Evolutionary conservation across 2,888 invertebrate species (phyloP).

Genomic region (Sceliomorpha sp.): DNA sequence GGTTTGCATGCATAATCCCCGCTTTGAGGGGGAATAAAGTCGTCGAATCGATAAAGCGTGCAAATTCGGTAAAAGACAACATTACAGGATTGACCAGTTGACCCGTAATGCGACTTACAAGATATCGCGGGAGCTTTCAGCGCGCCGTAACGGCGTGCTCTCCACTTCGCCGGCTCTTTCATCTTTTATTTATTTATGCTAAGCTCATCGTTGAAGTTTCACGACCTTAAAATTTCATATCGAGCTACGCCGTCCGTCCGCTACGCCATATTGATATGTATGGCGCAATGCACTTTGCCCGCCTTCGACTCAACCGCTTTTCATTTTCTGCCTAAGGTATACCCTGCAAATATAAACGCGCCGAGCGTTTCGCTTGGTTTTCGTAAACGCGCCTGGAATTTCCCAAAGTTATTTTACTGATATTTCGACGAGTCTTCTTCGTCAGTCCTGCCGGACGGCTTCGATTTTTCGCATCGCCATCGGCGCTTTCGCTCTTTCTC

Average conservation of each 20-base stretch:
- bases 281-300: constrained; percentile 65
- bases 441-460: constrained; percentile 30
- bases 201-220: constrained; percentile 67
- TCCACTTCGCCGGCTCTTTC: constrained; percentile 50
- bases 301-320: constrained; percentile 60
- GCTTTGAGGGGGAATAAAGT: constrained; percentile 24
- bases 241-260: constrained; percentile 53
- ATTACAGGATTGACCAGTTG: constrained; percentile 54
- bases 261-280: constrained; percentile 63
- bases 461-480: constrained; percentile 28
- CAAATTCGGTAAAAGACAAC: constrained; percentile 32
- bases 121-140: constrained; percentile 35
- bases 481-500: constrained; percentile 21
- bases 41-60: constrained; percentile 41
- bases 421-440: constrained; percentile 27
- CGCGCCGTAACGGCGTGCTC: constrained; percentile 31
- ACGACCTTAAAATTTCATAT: constrained; percentile 72
- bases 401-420: constrained; percentile 49
- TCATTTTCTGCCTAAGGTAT: constrained; percentile 62
- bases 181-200: constrained; percentile 76
- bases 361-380: constrained; percentile 47
- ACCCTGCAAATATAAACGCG: constrained; percentile 53
- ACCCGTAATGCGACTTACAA: constrained; percentile 41
- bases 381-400: constrained; percentile 56
- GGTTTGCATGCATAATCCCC: constrained; percentile 23